Base-by-base conservation (phyloP, 2,888 invertebrate species). In the Sycophila texana region DNA sequence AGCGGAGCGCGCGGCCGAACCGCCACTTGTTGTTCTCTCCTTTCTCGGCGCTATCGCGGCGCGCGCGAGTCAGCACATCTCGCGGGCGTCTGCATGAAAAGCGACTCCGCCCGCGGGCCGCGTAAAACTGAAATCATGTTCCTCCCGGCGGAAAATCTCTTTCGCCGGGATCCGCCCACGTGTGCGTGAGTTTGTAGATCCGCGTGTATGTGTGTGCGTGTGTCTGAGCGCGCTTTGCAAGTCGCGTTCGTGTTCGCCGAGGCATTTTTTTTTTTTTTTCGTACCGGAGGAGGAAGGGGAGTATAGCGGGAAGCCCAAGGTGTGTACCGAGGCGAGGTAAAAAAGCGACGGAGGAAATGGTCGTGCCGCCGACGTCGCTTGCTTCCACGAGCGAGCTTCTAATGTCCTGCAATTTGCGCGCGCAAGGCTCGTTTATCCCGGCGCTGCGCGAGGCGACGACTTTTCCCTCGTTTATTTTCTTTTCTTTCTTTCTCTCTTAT, bases 11-110 rank as follows among this genome's bases (percentile, higher is more conserved):
- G 20, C 76, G 16, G 82, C 81, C 79, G 74, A 84, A 83, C 83
- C 84, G 81, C 86, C 87, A 87, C 87, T 87, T 87, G 87, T 87
- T 87, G 87, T 87, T 86, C 84, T 82, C 80, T 80, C 77, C 81
- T 73, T 81, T 80, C 79, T 74, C 74, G 80, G 81, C 79, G 77
- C 81, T 81, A 39, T 39, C 39, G 39, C 81, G 82, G 81, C 26
- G 22, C 14, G 74, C 47, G n/a, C 47, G n/a, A 18, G n/a, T 12
- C 63, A 16, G 12, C 47, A 10, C 47, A 47, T 47, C 53, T n/a
- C 53, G 5, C 53, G 53, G n/a, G 53, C n/a, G 53, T n/a, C 53
- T 53, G 53, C 53, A n/a, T 14, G 53, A 39, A 49, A 47, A 49
- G 20, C 57, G 14, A n/a, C 51, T 30, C 18, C 58, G 47, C 47